Base-by-base conservation (phyloP, 1,140 invertebrate genomes). In the Ceratosolen fusciceps region DNA sequence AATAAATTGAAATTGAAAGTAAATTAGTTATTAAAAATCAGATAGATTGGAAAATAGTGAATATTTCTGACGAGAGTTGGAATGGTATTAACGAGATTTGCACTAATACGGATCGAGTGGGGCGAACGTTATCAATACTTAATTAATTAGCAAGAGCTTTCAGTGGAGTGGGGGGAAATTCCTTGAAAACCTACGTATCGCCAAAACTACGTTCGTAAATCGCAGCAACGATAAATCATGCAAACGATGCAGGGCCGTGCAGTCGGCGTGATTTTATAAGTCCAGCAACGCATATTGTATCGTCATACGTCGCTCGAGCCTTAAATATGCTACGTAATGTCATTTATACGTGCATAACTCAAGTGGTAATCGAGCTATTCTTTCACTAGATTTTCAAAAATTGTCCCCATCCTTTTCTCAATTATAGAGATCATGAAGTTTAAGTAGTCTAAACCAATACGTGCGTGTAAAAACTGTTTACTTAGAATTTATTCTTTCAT, bases 171-270 rank as follows among this genome's bases (percentile, higher is more conserved):
- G 31, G 60, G 0, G 34, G 31, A 37, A 65, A 65, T 65, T 65
- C 31, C 37, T 65, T 65, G 34, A 65, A 37, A 65, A 65, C n/a
- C 19, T 21, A 37, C 8, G 60, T 5, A 10, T 9, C 60, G 4
- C 37, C 21, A 1, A 65, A 65, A 5, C 16, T 31, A 31, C 34
- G 60, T 74, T 83, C 84, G 62, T 81, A 79, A 79, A 82, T 78
- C 47, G 47, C 70, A 21, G 71, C 62, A 74, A 83, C 83, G 83
- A 84, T 84, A 85, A 82, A 85, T 85, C 75, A 78, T 78, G 83
- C n/a, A n/a, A 83, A 84, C 84, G 82, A 58, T 67, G 34, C 29
- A 49, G 10, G 29, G 31, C 31, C 29, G 54, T 43, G 52, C 37
- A 29, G 14, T 8, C 26, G 60, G 19, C 62, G 24, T 62, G 52